Evolutionary conservation across 2,888 invertebrate species (phyloP).

Genomic region (Macrophya alboannulata): DNA sequence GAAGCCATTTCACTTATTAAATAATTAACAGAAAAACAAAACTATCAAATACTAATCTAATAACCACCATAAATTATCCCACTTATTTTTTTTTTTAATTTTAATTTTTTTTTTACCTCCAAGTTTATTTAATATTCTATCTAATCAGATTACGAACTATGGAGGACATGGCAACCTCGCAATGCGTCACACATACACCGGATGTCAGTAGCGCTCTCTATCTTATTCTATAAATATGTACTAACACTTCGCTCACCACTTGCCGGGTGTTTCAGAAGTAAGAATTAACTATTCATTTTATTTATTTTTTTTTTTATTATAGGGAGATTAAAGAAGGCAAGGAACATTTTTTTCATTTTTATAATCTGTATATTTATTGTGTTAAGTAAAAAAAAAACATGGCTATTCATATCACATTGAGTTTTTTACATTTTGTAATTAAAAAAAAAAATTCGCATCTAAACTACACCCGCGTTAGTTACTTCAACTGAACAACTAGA

Average conservation of each 20-base stretch:
- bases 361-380: background rate
- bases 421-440: background rate
- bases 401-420: background rate
- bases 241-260: background rate
- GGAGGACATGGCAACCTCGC: constrained; percentile 66
- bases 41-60: constrained; percentile 62
- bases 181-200: constrained; percentile 48
- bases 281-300: background rate
- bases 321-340: background rate
- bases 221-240: background rate
- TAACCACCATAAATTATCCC: constrained; percentile 57
- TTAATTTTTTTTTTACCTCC: background rate
- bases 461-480: constrained; percentile 68
- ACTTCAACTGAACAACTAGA: constrained; percentile 66
- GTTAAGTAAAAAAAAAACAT: background rate
- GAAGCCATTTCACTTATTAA: constrained; percentile 82
- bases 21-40: constrained; percentile 63
- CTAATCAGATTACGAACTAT: constrained; percentile 61
- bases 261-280: constrained; percentile 44
- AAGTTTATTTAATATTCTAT: constrained; percentile 11
- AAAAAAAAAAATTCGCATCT: background rate
- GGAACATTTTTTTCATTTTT: background rate
- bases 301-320: background rate
- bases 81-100: background rate
- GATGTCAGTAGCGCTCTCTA: constrained; percentile 41